These are phyloP conservation scores for Enteromius unitaeniatus DNA, from an alignment of 2,797 vertebrate genomes.

Conservation along the genomic window DNA sequence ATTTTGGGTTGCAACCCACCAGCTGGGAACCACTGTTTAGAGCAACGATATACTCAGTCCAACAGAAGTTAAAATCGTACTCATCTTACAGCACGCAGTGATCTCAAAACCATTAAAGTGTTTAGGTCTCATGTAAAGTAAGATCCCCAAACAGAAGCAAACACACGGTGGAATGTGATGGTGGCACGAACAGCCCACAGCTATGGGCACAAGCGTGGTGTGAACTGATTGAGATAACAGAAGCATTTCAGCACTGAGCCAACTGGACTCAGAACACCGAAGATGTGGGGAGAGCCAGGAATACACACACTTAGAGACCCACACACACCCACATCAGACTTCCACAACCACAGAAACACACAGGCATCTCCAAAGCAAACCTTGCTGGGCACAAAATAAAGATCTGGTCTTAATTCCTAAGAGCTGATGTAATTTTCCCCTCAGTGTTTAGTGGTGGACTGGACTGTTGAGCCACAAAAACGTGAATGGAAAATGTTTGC, in stretches of 20 bases:
- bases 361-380: slow-evolving; percentile 43
- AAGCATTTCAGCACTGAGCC: slow-evolving; percentile 24
- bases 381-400: slow-evolving; percentile 40
- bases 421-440: slow-evolving; percentile 46
- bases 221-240: slow-evolving; percentile 52
- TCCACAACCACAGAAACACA: slow-evolving; percentile 42
- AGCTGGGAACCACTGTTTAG: slow-evolving; percentile 9
- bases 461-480: slow-evolving; percentile 10
- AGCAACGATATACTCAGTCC: slow-evolving; percentile 3
- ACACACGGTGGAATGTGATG: slow-evolving; percentile 31
- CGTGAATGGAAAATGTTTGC: slow-evolving; percentile 36
- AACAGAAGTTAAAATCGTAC: slow-evolving; percentile 12
- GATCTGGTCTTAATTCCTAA: slow-evolving; percentile 36
- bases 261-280: slow-evolving; percentile 19
- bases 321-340: slow-evolving; percentile 16
- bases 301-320: slow-evolving; percentile 35
- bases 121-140: slow-evolving; percentile 33
- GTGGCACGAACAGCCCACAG: slow-evolving; percentile 8
- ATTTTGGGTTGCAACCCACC: not conserved
- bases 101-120: slow-evolving; percentile 30
- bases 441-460: slow-evolving; percentile 30
- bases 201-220: slow-evolving; percentile 29
- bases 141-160: slow-evolving; percentile 30
- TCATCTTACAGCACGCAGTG: slow-evolving; percentile 29
- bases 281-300: slow-evolving; percentile 13